Evolutionary conservation across 2,888 invertebrate species (phyloP).

Genomic region (Phalangium opilio): DNA sequence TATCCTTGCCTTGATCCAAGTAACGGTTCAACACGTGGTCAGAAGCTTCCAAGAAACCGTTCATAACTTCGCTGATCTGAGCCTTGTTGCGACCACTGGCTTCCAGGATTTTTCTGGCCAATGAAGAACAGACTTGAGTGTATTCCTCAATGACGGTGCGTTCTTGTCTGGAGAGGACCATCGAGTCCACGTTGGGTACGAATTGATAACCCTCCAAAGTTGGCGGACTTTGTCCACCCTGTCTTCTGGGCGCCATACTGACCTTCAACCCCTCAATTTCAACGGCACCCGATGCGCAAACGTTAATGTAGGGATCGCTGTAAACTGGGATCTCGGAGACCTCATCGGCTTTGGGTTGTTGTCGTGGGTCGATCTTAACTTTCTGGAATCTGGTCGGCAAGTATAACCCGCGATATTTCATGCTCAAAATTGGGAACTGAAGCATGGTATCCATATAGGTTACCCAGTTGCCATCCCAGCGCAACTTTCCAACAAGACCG

Average conservation of each 20-base stretch:
- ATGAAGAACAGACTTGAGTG: conserved; percentile 17
- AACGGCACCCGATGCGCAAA: conserved; percentile 64
- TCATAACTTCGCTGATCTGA: conserved; percentile 17
- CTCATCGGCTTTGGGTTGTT: conserved; percentile 37
- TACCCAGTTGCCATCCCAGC: conserved; percentile 85
- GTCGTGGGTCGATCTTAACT: conserved; percentile 59
- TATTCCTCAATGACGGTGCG: conserved; percentile 17
- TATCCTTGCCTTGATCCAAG: conserved; percentile 12
- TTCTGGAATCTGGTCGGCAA: conserved; percentile 74
- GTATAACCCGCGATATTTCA: conserved; percentile 60
- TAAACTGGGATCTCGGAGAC: conserved; percentile 40
- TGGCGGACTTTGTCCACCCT: conserved; percentile 57
- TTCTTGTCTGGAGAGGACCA: conserved; percentile 11
- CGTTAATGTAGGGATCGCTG: conserved; percentile 52
- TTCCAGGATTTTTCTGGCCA: conserved; percentile 17
- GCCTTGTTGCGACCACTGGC: conserved; percentile 14
- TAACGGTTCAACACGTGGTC: conserved; percentile 16
- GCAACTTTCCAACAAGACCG: conserved; percentile 43
- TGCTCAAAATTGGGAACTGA: conserved; percentile 72
- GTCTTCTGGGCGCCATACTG: conserved; percentile 64
- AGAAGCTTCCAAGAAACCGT: conserved; percentile 16
- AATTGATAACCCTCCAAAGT: conserved; percentile 70
- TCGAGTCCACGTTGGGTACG: conserved; percentile 44
- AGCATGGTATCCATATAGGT: conserved; percentile 92
- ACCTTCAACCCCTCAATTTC: conserved; percentile 81